Evolutionary conservation across 2,113 vertebrate species (phyloP).

Genomic region (Epinephelus lanceolatus): DNA sequence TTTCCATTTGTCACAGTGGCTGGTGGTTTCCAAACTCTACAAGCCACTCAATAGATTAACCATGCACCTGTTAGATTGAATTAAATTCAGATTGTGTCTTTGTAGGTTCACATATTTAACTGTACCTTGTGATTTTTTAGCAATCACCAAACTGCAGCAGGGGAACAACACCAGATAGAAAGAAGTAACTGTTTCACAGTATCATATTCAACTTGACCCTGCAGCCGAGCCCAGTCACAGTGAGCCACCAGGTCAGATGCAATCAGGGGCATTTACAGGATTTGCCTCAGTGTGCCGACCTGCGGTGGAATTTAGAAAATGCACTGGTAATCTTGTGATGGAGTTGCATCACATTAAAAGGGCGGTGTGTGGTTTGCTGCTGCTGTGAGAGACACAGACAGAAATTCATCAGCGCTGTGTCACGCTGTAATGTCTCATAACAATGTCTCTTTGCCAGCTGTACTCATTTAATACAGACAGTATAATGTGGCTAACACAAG

Average conservation of each 20-base stretch:
- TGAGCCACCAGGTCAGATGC: background rate
- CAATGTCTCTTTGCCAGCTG: background rate
- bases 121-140: background rate
- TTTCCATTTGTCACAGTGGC: no score
- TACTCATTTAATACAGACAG: no score
- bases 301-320: conserved; percentile 28
- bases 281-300: background rate
- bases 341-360: conserved; percentile 48
- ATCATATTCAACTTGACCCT: background rate
- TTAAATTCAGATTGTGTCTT: no score
- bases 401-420: no score
- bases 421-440: background rate
- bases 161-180: background rate
- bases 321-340: conserved; percentile 28
- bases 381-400: background rate
- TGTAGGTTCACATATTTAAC: background rate
- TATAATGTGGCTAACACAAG: background rate
- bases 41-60: no score
- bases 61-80: background rate
- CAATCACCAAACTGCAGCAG: no score
- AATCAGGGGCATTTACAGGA: background rate
- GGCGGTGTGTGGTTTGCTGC: background rate
- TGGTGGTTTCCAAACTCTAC: no score
- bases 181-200: background rate
- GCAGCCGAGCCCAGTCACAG: no score